phyloP scores from a whole-genome alignment of 2,888 invertebrate species.

The Ormyrus pomaceus region DNA sequence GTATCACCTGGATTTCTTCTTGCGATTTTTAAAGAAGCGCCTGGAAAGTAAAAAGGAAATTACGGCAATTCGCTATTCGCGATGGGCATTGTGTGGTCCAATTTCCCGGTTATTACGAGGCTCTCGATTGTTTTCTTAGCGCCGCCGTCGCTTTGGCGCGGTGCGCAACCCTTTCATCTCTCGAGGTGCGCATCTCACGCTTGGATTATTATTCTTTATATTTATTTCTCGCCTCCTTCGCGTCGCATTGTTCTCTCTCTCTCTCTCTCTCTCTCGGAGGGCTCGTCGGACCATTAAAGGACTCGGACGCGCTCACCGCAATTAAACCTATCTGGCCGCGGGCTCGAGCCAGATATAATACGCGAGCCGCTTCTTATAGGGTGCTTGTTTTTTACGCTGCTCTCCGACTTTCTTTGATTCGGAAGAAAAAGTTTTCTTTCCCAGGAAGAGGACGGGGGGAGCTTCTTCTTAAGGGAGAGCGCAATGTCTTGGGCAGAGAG shows the following conservation, averaged over 20 bases:
- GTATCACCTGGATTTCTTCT: background rate
- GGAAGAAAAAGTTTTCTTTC: too few relatives aligned
- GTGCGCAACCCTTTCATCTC: conserved; percentile 16
- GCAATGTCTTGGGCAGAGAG: too few relatives aligned
- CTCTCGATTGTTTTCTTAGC: conserved; percentile 27
- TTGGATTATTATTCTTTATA: conserved; percentile 30
- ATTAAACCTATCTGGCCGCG: conserved; percentile 5
- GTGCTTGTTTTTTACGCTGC: too few relatives aligned
- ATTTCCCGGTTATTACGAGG: background rate
- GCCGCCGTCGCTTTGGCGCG: background rate
- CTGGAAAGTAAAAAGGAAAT: background rate
- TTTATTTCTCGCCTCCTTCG: conserved; percentile 23
- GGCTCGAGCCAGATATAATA: too few relatives aligned
- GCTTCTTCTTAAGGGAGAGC: too few relatives aligned
- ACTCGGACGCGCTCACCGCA: background rate
- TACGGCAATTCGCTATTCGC: background rate
- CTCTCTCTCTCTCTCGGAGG: background rate
- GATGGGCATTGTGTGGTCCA: background rate
- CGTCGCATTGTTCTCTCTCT: background rate
- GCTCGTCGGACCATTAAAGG: conserved; percentile 4
- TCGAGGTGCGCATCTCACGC: background rate
- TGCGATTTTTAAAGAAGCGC: background rate
- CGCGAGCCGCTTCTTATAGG: too few relatives aligned
- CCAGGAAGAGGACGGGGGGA: too few relatives aligned
- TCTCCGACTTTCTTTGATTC: too few relatives aligned